Percentiles rank a stretch among this genome's conserved stretches.
These are phyloP conservation scores for Pocillopora verrucosa DNA, from an alignment of 64 coral and sea anemone species.

Conservation along the genomic window DNA sequence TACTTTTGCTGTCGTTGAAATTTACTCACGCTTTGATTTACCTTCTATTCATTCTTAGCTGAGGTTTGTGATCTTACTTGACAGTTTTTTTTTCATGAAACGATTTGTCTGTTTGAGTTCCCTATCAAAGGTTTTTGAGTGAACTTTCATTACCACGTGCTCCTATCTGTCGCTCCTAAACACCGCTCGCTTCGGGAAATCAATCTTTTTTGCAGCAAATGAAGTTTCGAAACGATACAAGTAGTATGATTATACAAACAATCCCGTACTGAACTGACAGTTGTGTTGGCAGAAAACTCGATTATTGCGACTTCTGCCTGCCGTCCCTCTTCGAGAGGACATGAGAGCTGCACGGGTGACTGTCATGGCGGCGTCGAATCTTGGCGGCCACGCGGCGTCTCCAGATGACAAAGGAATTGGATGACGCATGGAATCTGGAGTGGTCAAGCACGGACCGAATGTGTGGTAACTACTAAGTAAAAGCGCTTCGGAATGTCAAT, in stretches of 20 bases:
- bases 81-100: background rate
- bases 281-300: constrained; percentile 48
- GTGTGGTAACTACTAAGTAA: constrained; percentile 29
- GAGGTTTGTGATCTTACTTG: background rate
- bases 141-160: background rate
- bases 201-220: constrained; percentile 12
- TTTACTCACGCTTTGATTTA: background rate
- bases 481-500: background rate
- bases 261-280: constrained; percentile 49
- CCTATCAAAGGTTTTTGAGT: background rate
- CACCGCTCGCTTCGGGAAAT: constrained; percentile 17
- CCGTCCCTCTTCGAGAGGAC: background rate
- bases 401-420: constrained; percentile 18
- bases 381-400: constrained; percentile 9
- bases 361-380: constrained; percentile 17
- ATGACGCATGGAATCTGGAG: constrained; percentile 2
- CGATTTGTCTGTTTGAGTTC: background rate
- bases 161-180: background rate
- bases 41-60: background rate
- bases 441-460: constrained; percentile 3
- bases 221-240: constrained; percentile 28
- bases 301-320: constrained; percentile 31
- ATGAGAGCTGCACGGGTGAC: background rate
- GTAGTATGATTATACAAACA: background rate
- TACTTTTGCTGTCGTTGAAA: too few relatives aligned